Evolutionary conservation across 1,140 invertebrate genomes (phyloP).

Genomic region (Doryteuthis pealeii): DNA sequence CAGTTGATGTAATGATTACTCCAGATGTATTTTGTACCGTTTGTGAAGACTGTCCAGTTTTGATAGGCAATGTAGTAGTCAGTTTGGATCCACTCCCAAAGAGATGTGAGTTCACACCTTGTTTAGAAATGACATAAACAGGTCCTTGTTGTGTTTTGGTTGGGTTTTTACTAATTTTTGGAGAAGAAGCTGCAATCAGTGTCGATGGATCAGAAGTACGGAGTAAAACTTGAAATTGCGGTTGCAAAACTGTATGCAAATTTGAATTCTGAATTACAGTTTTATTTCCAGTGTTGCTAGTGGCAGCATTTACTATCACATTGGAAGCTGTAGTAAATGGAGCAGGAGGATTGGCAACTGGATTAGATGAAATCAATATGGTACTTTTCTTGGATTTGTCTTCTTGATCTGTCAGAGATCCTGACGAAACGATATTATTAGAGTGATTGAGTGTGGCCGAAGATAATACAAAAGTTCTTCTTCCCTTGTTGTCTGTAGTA

Average conservation of each 20-base stretch:
- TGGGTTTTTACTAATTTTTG: not conserved
- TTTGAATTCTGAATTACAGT: not conserved
- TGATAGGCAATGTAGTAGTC: not conserved
- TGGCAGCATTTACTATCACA: not conserved
- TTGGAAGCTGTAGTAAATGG: too few relatives aligned
- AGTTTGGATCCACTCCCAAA: not conserved
- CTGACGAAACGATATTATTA: not conserved
- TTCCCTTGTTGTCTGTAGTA: not conserved
- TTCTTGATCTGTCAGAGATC: too few relatives aligned
- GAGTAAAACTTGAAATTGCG: not conserved
- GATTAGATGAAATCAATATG: too few relatives aligned
- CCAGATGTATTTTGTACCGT: too few relatives aligned
- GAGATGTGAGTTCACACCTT: not conserved
- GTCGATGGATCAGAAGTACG: not conserved
- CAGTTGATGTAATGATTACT: too few relatives aligned
- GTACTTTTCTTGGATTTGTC: too few relatives aligned
- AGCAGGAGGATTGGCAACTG: too few relatives aligned
- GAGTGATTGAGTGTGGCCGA: not conserved
- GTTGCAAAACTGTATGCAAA: not conserved
- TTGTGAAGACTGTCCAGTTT: not conserved
- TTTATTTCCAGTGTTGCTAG: not conserved
- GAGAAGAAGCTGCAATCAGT: not conserved
- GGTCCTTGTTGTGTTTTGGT: not conserved
- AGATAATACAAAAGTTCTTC: slow-evolving; percentile 3
- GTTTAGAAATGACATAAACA: slow-evolving; percentile 7